These are phyloP conservation scores for Coreius guichenoti DNA, from an alignment of 2,797 vertebrate genomes.

Conservation along the genomic window DNA sequence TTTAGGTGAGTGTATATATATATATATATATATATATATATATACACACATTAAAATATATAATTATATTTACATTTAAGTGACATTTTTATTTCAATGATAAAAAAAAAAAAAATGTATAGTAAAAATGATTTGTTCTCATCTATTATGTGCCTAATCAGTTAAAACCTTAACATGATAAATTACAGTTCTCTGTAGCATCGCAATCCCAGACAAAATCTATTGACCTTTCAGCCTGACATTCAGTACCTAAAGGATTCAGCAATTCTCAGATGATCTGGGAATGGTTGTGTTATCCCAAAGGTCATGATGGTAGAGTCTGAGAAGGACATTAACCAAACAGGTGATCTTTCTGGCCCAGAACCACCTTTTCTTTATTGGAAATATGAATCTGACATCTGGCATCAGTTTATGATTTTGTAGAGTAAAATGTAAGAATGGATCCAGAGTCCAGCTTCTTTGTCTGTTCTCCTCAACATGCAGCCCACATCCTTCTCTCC, in stretches of 20 bases:
- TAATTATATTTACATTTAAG: background rate
- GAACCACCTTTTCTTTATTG: background rate
- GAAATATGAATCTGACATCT: background rate
- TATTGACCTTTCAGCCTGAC: background rate
- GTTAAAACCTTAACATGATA: conserved; percentile 5
- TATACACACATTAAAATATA: background rate
- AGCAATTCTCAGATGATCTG: background rate
- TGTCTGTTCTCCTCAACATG: background rate
- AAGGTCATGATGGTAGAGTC: background rate
- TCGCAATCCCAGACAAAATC: background rate
- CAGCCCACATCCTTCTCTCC: background rate
- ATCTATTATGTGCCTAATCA: background rate
- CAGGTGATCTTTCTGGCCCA: background rate
- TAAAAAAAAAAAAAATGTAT: background rate
- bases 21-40: too few relatives aligned
- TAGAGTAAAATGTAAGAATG: background rate
- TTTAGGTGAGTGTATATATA: too few relatives aligned
- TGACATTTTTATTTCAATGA: background rate
- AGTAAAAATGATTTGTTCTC: background rate
- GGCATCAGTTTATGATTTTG: background rate
- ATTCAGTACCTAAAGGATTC: conserved; percentile 1
- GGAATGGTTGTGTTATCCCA: conserved; percentile 7
- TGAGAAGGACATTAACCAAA: background rate
- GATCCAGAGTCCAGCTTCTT: background rate
- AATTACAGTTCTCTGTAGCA: background rate